Evolutionary conservation across 2,113 vertebrate genomes (phyloP), one percentile per base, ranked within the genome.

Genomic region (Lophochroa leadbeateri): DNA sequence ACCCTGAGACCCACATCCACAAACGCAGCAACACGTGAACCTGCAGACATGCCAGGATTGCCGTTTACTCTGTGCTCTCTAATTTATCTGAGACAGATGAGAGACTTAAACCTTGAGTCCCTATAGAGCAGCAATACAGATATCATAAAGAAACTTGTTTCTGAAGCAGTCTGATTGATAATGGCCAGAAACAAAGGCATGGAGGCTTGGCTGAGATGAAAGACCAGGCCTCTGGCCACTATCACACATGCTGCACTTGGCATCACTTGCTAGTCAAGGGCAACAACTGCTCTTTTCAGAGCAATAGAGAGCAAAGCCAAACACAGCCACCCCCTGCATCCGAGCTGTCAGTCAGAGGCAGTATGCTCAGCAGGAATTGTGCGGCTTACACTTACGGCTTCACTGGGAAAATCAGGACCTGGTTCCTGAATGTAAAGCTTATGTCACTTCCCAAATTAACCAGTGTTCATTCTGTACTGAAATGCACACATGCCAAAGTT

Each of bases 271-370:
- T 61, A 80, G 55, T 95, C 92, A 88, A 95, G 93, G 92, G 79
- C 90, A 93, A 24, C 1, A 13, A 23, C 79, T 96, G 96, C 96
- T 96, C 93, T 95, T 96, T 96, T 93, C 78, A 80, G 92, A 86
- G 90, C 71, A 37, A 35, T 0, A n/a, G 70, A 52, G 63, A 90
- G 70, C 70, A 8, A 41, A 65, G 96, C 94, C 94, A 94, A 61
- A 60, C 76, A n/a, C 43, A 71, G 39, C 11, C 88, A 78, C 33
- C 50, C 65, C 69, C 76, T 28, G 49, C 65, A 65, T 72, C 71
- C 39, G 15, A 78, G 86, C 86, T 78, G 90, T 84, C 86, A 81
- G 55, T 81, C 90, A 92, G 52, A 74, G 64, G 47, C 35, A 37
- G 18, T 0, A 7, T 6, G n/a, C 84, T 76, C 76, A 8, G 7